Evolutionary conservation across 2,888 invertebrate species (phyloP).

Genomic region (Protophormia terraenovae): DNA sequence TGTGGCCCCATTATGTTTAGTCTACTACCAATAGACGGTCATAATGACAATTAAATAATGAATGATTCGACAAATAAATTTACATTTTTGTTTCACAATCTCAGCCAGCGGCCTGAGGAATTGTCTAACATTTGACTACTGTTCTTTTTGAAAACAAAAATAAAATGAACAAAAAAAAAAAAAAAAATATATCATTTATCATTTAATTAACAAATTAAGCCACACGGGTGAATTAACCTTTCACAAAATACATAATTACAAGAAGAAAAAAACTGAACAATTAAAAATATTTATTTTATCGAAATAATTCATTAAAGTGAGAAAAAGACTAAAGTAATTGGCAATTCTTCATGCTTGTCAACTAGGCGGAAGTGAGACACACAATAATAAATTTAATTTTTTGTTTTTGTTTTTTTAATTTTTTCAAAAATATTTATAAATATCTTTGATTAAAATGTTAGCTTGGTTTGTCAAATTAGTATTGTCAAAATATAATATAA

Average conservation of each 20-base stretch:
- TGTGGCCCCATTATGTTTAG: not conserved
- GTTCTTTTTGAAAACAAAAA: not conserved
- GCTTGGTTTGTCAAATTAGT: not conserved
- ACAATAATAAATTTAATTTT: not conserved
- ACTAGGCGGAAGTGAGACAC: conserved; percentile 13
- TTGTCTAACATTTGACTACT: not conserved
- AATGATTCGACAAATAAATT: conserved; percentile 25
- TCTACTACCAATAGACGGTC: not conserved
- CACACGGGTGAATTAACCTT: not conserved
- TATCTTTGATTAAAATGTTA: not conserved
- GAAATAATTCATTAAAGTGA: not conserved
- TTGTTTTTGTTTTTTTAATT: not conserved
- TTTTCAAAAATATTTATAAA: not conserved
- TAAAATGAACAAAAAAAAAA: not conserved
- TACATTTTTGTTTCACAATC: not conserved
- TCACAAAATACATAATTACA: conserved; percentile 20
- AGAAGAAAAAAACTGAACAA: not conserved
- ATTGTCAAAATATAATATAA: not conserved
- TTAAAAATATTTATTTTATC: not conserved
- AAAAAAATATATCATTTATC: conserved; percentile 58
- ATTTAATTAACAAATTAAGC: conserved; percentile 31
- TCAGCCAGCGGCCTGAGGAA: not conserved
- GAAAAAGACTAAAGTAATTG: not conserved
- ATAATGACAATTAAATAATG: not conserved
- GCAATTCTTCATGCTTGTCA: conserved; percentile 14